phyloP scores from a whole-genome alignment of 2,888 invertebrate species.

The Microchrysa polita region DNA sequence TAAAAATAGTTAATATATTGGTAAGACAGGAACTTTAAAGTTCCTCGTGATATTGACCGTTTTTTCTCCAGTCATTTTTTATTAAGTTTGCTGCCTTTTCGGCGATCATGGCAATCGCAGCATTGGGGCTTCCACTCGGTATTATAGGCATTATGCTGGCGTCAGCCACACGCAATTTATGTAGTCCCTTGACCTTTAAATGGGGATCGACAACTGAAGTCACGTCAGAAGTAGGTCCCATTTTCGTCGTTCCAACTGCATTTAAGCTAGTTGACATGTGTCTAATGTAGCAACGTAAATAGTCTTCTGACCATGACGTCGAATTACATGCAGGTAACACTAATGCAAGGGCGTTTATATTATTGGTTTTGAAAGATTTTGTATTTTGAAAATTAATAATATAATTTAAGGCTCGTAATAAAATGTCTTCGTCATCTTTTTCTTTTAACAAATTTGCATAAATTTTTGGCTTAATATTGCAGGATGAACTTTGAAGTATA shows the following conservation, averaged over 20 bases:
- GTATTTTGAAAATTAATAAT: constrained; percentile 62
- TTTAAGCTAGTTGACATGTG: constrained; percentile 82
- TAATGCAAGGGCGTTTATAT: constrained; percentile 68
- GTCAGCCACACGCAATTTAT: constrained; percentile 70
- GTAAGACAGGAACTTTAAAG: too few species aligned
- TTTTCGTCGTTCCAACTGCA: constrained; percentile 73
- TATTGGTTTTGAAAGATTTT: constrained; percentile 61
- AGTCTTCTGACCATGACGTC: constrained; percentile 77
- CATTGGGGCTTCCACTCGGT: constrained; percentile 71
- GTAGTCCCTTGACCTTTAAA: constrained; percentile 67
- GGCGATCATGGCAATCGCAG: constrained; percentile 72
- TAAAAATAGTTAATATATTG: too few species aligned
- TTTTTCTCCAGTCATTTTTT: constrained; percentile 66
- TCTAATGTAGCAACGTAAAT: constrained; percentile 85
- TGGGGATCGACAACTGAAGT: constrained; percentile 68
- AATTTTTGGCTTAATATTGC: constrained; percentile 68
- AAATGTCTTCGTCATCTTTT: constrained; percentile 65
- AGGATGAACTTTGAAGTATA: constrained; percentile 66
- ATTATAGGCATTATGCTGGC: constrained; percentile 74
- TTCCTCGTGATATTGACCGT: too few species aligned
- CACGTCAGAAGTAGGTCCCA: constrained; percentile 67
- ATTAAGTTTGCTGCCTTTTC: constrained; percentile 74
- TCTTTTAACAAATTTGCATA: constrained; percentile 70
- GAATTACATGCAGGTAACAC: constrained; percentile 83
- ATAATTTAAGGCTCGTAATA: constrained; percentile 59